phyloP scores from a whole-genome alignment of 2,113 vertebrate genomes.

The Tympanuchus pallidicinctus region DNA sequence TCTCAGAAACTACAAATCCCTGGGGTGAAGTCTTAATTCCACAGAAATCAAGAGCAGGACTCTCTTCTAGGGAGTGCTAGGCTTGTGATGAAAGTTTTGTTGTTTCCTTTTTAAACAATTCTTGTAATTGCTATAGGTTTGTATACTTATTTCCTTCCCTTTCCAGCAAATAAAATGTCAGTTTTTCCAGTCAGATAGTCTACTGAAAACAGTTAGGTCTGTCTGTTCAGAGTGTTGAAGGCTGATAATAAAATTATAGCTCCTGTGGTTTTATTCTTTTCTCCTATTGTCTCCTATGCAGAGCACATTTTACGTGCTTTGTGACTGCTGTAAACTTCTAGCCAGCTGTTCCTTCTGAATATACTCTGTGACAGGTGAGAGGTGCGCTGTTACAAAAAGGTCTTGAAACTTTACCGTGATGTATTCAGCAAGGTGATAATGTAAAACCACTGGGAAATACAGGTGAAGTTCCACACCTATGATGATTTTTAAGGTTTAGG shows the following conservation, averaged over 20 bases:
- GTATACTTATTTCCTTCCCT: not conserved
- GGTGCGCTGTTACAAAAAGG: not conserved
- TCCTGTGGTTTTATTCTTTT: not conserved
- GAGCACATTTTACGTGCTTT: not conserved
- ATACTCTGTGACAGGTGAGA: not conserved
- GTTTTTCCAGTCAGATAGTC: not conserved
- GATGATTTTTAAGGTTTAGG: constrained; percentile 18
- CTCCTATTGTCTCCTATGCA: not conserved
- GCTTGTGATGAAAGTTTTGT: not conserved
- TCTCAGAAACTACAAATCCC: constrained; percentile 35
- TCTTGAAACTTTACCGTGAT: constrained; percentile 31
- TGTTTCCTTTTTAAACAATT: not conserved
- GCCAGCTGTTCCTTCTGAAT: not conserved
- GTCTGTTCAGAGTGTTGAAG: not conserved
- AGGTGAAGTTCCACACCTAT: constrained; percentile 30
- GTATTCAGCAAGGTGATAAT: constrained; percentile 25
- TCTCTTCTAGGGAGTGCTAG: not conserved
- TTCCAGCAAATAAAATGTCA: not conserved
- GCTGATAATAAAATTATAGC: not conserved
- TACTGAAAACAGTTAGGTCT: not conserved
- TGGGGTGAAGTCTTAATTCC: constrained; percentile 36
- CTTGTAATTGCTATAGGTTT: not conserved
- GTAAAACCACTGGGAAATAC: constrained; percentile 12
- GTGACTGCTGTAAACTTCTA: not conserved
- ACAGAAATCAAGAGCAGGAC: constrained; percentile 6